These are phyloP conservation scores for Spicauda simplicius DNA, from an alignment of 2,888 invertebrate genomes.

Conservation along the genomic window DNA sequence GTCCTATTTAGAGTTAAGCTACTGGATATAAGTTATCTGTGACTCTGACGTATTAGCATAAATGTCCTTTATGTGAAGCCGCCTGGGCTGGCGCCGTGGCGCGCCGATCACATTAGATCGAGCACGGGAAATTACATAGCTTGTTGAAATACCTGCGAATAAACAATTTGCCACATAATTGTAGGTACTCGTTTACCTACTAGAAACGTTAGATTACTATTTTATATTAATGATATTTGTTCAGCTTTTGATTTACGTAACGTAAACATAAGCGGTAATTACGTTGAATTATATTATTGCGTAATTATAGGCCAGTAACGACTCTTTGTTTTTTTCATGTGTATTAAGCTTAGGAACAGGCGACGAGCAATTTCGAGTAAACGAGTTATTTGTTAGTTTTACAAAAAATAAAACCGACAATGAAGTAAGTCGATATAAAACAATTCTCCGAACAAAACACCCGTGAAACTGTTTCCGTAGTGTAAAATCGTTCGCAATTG, in stretches of 20 bases:
- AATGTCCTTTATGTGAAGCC: slow-evolving; percentile 73
- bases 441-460: neutral
- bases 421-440: too few species aligned
- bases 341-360: too few species aligned
- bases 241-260: slow-evolving; percentile 24
- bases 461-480: neutral
- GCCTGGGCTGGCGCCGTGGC: slow-evolving; percentile 74
- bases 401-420: too few species aligned
- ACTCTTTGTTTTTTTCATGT: too few species aligned
- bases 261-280: slow-evolving; percentile 23
- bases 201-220: slow-evolving; percentile 55
- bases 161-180: slow-evolving; percentile 75
- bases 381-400: too few species aligned
- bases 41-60: slow-evolving; percentile 70
- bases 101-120: slow-evolving; percentile 74
- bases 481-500: neutral
- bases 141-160: slow-evolving; percentile 69
- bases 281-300: neutral
- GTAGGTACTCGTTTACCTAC: slow-evolving; percentile 61
- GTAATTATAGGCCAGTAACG: neutral
- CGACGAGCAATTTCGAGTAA: too few species aligned
- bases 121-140: slow-evolving; percentile 77
- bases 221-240: slow-evolving; percentile 26
- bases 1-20: slow-evolving; percentile 34
- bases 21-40: slow-evolving; percentile 35